Evolutionary conservation across 2,888 invertebrate genomes (phyloP).

Genomic region (Leucophenga maculata): DNA sequence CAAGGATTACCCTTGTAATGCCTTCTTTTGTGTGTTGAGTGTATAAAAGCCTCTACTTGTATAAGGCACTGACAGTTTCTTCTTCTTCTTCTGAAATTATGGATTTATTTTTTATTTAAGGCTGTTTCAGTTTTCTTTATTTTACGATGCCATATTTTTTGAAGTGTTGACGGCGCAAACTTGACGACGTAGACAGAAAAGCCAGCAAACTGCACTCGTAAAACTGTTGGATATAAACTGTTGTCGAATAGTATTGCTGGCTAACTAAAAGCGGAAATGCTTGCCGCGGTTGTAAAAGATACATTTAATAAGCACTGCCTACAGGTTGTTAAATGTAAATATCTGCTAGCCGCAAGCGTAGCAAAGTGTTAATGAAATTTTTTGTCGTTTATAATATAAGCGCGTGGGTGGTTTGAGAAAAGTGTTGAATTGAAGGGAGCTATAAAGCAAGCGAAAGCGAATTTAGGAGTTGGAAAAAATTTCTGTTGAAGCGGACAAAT

Average conservation of each 20-base stretch:
- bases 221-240: conserved; percentile 31
- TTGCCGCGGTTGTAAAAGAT: background rate
- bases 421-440: no score
- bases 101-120: background rate
- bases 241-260: background rate
- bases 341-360: background rate
- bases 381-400: no score
- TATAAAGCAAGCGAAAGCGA: no score
- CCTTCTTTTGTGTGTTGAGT: no score
- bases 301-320: conserved; percentile 1
- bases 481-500: no score
- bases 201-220: conserved; percentile 3
- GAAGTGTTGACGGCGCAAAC: conserved; percentile 50
- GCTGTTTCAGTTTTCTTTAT: conserved; percentile 33
- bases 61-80: conserved; percentile 29
- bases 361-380: no score
- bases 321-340: conserved; percentile 14
- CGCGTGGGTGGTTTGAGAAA: no score
- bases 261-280: conserved; percentile 3
- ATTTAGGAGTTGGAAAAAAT: no score
- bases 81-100: background rate
- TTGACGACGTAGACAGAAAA: conserved; percentile 33
- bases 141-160: conserved; percentile 60
- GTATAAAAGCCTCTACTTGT: background rate
- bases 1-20: conserved; percentile 43